Percentiles rank a stretch among this genome's conserved stretches.
These are phyloP conservation scores for Gallinago undulata DNA, from an alignment of 2,113 vertebrate species.

Conservation along the genomic window DNA sequence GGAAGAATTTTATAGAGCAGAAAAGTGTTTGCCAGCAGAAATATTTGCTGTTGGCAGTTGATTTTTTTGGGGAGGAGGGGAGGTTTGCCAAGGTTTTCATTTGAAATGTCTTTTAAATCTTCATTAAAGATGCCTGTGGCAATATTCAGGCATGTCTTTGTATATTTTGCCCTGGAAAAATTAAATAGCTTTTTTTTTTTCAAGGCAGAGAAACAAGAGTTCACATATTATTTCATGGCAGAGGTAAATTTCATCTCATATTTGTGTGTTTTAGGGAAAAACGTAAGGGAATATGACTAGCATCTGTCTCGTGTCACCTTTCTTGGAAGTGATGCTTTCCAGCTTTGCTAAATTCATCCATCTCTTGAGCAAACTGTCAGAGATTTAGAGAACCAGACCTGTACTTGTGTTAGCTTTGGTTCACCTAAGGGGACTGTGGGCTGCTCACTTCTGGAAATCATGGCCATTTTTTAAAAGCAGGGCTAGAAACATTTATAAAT, in stretches of 20 bases:
- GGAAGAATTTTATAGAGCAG: slow-evolving; percentile 50
- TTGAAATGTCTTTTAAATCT: slow-evolving; percentile 36
- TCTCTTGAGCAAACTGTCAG: neutral
- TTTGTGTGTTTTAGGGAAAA: neutral
- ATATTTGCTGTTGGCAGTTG: slow-evolving; percentile 46
- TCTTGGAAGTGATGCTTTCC: neutral
- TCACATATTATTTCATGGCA: neutral
- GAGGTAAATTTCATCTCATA: neutral
- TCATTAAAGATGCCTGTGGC: slow-evolving; percentile 7
- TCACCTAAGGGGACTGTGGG: neutral
- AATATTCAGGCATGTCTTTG: neutral
- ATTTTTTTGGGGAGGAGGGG: neutral
- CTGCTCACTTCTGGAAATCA: neutral
- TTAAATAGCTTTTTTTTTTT: neutral
- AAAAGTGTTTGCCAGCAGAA: slow-evolving; percentile 47
- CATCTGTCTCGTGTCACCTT: slow-evolving; percentile 13
- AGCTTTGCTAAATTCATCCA: neutral
- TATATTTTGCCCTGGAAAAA: slow-evolving; percentile 3
- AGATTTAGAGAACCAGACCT: neutral
- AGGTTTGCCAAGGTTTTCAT: slow-evolving; percentile 22
- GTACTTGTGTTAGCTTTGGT: neutral
- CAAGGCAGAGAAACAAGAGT: neutral
- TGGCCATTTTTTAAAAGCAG: neutral
- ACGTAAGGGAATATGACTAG: neutral
- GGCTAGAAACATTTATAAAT: neutral